Evolutionary conservation across 2,113 vertebrate species (phyloP), one percentile per base, ranked within the genome.

Genomic region (Rhinoderma darwinii): DNA sequence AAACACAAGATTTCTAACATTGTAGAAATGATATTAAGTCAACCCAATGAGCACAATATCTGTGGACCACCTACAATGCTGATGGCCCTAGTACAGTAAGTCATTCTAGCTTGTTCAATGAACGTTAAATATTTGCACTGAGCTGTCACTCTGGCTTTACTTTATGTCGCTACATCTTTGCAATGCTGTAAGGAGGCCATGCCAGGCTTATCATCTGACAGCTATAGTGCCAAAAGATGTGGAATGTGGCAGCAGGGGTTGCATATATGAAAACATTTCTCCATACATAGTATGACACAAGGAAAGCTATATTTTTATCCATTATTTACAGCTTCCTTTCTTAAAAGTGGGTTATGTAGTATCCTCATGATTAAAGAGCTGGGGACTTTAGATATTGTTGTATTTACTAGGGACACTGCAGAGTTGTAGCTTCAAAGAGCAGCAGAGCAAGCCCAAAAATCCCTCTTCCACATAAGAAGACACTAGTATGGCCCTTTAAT

Each of bases 61-160:
- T 61, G 17, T 35, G 32, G 84, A 70, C 84, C 84, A 70, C 78
- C 66, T 43, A 81, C 77, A 22, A 37, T 43, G 77, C 66, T 32
- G 50, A 44, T 68, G 63, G 37, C 50, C 43, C 41, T 9, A n/a
- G 25, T 27, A 80, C 15, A 50, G 37, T 8, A 61, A 84, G 77
- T 5, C 22, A 18, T 59, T 70, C 61, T 18, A 43, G 54, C 66
- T 82, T 37, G 43, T 61, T 72, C 47, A 7, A 32, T n/a, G 44
- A 47, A 47, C 25, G 74, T 68, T 82, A 86, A 86, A 86, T 86
- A 82, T 86, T 86, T 81, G 77, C 56, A 73, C 47, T 82, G 77
- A 86, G 32, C 77, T 72, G 84, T 78, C 84, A 86, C 20, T 68
- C 35, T 61, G 17, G 20, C 50, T 73, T 44, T 85, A 41, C n/a